Percentiles rank a stretch among this genome's conserved stretches.
Evolutionary conservation across 2,888 invertebrate genomes (phyloP).

Genomic region (Sympetrum striolatum): DNA sequence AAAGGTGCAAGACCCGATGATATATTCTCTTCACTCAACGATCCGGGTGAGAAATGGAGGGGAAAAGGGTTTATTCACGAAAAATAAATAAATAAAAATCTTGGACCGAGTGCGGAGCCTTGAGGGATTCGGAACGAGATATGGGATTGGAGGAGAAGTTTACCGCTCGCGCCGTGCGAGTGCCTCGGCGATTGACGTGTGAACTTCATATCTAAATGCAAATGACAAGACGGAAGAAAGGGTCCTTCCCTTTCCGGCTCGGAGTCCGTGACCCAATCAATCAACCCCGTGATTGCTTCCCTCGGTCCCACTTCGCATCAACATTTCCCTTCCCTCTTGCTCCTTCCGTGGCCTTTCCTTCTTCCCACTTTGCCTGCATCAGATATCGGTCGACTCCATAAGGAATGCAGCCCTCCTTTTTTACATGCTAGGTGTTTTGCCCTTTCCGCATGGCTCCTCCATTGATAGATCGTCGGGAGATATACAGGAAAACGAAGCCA

Average conservation of each 20-base stretch:
- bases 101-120: background rate
- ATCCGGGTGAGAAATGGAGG: constrained; percentile 7
- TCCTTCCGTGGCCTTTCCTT: background rate
- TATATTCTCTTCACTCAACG: background rate
- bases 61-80: background rate
- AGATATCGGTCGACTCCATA: background rate
- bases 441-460: background rate
- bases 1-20: constrained; percentile 9
- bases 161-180: background rate
- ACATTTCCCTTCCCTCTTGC: background rate
- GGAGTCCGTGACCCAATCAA: constrained; percentile 42
- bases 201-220: constrained; percentile 41
- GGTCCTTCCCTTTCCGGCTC: background rate
- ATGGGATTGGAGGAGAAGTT: background rate
- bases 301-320: constrained; percentile 27
- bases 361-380: background rate
- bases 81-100: constrained; percentile 22
- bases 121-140: background rate
- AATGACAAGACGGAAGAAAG: constrained; percentile 17
- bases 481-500: too few relatives aligned
- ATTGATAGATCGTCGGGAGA: background rate
- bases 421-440: background rate
- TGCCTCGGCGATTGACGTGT: constrained; percentile 31
- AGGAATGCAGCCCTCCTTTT: background rate
- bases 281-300: constrained; percentile 14